These are phyloP conservation scores for Pogonognathellus flavescens DNA, from an alignment of 1,140 invertebrate species.

Conservation along the genomic window DNA sequence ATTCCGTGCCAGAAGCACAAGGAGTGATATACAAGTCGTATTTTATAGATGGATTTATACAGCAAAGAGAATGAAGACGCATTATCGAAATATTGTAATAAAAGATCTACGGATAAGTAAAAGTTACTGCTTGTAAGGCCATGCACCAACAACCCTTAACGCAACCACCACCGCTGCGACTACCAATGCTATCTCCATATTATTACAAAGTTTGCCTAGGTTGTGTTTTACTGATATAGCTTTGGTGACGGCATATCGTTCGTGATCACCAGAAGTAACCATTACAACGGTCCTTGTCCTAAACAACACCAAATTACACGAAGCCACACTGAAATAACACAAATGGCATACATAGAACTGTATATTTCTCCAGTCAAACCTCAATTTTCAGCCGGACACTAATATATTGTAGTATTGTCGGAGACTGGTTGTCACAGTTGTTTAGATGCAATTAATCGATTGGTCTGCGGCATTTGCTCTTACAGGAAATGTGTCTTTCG, in stretches of 20 bases:
- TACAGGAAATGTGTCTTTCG: too few species aligned
- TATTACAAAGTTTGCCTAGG: too few species aligned
- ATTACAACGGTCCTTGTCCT: background rate
- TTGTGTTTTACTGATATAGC: too few species aligned
- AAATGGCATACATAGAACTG: background rate
- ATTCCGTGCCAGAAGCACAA: background rate
- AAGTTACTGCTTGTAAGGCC: background rate
- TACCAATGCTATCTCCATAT: too few species aligned
- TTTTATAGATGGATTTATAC: background rate
- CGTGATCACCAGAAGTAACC: too few species aligned
- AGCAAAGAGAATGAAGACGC: background rate
- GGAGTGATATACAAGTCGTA: background rate
- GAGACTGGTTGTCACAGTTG: background rate
- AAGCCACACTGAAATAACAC: background rate
- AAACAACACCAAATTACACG: background rate
- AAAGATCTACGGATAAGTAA: slow-evolving; percentile 25
- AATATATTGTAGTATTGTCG: background rate
- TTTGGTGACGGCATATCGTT: too few species aligned
- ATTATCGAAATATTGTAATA: slow-evolving; percentile 37
- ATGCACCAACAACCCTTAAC: too few species aligned
- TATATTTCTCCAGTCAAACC: background rate
- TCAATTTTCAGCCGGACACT: background rate
- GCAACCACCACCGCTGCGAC: too few species aligned
- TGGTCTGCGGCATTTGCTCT: slow-evolving; percentile 52
- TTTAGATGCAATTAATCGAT: slow-evolving; percentile 59